Conservation (phyloP, 1,140 invertebrate genomes). For the Planococcus citri region DNA sequence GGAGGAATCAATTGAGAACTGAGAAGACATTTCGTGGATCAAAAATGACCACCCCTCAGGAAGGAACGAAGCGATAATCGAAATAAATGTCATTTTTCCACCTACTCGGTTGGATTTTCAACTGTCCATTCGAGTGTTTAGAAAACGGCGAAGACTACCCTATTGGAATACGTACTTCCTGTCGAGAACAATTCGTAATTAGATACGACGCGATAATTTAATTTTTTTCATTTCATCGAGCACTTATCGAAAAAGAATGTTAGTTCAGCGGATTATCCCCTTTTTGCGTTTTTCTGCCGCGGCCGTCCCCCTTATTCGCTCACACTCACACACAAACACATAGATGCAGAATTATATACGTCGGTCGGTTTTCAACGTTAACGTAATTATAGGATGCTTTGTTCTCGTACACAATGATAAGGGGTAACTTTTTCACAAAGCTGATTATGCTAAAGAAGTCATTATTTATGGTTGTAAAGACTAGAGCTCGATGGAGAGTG, state of each 20-base stretch:
- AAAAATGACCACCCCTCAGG: too few relatives aligned
- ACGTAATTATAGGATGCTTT: neutral
- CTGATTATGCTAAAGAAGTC: neutral
- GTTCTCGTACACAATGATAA: neutral
- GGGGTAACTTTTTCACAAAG: neutral
- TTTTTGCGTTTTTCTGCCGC: neutral
- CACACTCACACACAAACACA: too few relatives aligned
- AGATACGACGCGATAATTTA: neutral
- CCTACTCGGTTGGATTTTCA: too few relatives aligned
- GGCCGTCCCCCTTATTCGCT: too few relatives aligned
- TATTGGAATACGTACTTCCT: too few relatives aligned
- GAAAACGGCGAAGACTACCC: too few relatives aligned
- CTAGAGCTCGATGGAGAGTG: too few relatives aligned
- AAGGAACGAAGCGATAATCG: too few relatives aligned
- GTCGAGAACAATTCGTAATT: neutral
- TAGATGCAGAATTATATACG: neutral
- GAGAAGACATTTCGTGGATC: too few relatives aligned
- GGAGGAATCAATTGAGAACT: too few relatives aligned
- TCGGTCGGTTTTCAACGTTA: neutral
- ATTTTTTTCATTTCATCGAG: slow-evolving; percentile 2
- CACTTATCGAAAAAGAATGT: slow-evolving; percentile 1
- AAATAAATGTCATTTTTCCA: too few relatives aligned
- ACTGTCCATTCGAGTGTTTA: too few relatives aligned
- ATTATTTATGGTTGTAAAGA: neutral
- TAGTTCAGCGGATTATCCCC: neutral